Evolutionary conservation across 2,797 vertebrate genomes (phyloP), one percentile per base, ranked within the genome.

Genomic region (Micrastur ruficollis): DNA sequence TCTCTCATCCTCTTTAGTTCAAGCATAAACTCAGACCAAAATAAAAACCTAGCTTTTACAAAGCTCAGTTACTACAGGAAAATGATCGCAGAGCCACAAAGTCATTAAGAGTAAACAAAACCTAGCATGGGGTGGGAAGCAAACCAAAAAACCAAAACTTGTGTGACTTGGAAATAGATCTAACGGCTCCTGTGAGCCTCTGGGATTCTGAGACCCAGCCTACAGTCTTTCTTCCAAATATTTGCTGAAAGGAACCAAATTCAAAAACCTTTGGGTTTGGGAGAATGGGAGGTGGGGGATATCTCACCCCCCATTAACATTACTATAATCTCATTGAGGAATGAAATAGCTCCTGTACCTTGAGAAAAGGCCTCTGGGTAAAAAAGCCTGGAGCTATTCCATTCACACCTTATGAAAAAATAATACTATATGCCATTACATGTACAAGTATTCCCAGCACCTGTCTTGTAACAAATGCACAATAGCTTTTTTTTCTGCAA

Each of bases 1-100:
- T 73, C 90, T 95, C 56, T 72, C 90, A 58, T 84, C 71, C 75
- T 81, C 75, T 52, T 67, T 67, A 90, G 56, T 49, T 95, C 59
- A 93, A 53, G 47, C 90, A 92, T 79, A 86, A 97, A 96, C 50
- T 72, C 62, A 81, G 75, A 94, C 23, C 36, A 88, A 94, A 94
- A 91, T 93, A 92, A 96, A 73, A 76, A 12, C 49, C 42, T 66
- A 90, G 44, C 8, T 87, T 91, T 91, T 52, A 53, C 22, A 90
- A 74, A 59, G 47, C 61, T 91, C 36, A 26, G 27, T 86, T 87
- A 82, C 81, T 27, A 72, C 32, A 56, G 9, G 36, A 96, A 97
- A 97, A 94, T 42, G 4, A 73, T 40, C 32, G 15, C 50, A 89
- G 80, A 66, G 13, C 46, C 81, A 73, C 47, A 66, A 87, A 65